A percentile compares a stretch with the other conserved stretches of the same genome.
phyloP scores from a whole-genome alignment of 1,140 invertebrate species.

The Meloidogyne hapla region DNA sequence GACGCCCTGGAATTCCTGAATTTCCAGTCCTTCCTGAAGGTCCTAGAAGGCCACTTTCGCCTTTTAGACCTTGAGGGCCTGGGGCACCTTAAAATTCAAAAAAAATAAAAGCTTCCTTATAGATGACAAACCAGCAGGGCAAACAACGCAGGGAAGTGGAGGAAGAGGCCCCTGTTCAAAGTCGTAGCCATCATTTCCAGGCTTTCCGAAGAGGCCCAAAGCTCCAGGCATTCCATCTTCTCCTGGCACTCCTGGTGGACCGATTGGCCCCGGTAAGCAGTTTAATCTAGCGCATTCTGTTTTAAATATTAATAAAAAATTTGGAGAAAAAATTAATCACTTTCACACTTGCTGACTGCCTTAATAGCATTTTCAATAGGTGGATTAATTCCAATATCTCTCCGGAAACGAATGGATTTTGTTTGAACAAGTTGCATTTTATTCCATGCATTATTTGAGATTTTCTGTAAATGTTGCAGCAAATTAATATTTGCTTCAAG shows the following conservation, averaged over 20 bases:
- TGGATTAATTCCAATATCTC: background rate
- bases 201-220: constrained; percentile 12
- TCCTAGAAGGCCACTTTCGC: constrained; percentile 36
- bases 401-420: background rate
- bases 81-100: constrained; percentile 11
- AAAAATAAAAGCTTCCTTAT: background rate
- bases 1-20: constrained; percentile 30
- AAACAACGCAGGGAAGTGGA: constrained; percentile 37
- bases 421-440: background rate
- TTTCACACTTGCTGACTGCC: background rate
- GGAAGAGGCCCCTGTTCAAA: constrained; percentile 12
- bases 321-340: background rate
- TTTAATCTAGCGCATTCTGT: constrained; percentile 30
- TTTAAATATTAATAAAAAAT: background rate
- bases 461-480: background rate
- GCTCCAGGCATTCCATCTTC: constrained; percentile 31
- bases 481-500: background rate
- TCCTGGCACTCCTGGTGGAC: constrained; percentile 18
- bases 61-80: constrained; percentile 36
- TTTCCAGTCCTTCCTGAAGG: constrained; percentile 23
- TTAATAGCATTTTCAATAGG: background rate
- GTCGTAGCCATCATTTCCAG: constrained; percentile 30
- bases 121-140: constrained; percentile 28
- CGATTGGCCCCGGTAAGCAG: constrained; percentile 26
- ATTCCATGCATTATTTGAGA: background rate